phyloP scores from a whole-genome alignment of 2,888 invertebrate genomes.

The Xylocampa areola region DNA sequence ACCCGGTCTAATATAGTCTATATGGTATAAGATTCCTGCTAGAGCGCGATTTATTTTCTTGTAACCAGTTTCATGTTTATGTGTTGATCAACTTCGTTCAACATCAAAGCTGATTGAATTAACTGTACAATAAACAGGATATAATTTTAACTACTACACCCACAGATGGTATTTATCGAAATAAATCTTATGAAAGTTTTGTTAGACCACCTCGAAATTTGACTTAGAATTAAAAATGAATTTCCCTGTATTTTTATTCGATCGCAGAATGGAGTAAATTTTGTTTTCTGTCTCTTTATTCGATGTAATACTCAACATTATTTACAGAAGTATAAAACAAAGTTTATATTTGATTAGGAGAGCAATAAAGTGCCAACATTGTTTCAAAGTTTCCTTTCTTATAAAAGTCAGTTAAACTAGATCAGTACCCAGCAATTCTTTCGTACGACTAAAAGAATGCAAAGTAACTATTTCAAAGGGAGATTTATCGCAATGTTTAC shows the following conservation, averaged over 20 bases:
- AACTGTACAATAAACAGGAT: not conserved
- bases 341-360: conserved; percentile 38
- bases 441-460: conserved; percentile 16
- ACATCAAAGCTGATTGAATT: not conserved
- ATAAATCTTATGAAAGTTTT: too few relatives aligned
- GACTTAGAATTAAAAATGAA: too few relatives aligned
- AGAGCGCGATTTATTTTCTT: not conserved
- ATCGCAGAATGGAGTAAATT: conserved; percentile 9
- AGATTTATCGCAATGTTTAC: conserved; percentile 35
- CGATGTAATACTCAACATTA: conserved; percentile 13
- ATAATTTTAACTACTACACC: too few relatives aligned
- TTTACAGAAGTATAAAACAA: conserved; percentile 31
- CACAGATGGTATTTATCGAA: too few relatives aligned
- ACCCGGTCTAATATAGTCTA: not conserved
- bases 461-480: conserved; percentile 37
- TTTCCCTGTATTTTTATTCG: not conserved
- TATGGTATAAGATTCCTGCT: not conserved
- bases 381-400: conserved; percentile 29
- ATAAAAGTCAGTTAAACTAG: conserved; percentile 22
- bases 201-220: too few relatives aligned
- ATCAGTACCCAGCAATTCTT: conserved; percentile 29
- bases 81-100: not conserved
- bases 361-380: conserved; percentile 29
- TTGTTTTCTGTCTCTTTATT: conserved; percentile 11
- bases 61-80: not conserved